phyloP scores from a whole-genome alignment of 2,888 invertebrate genomes.

The Dicyrtomina minuta region DNA sequence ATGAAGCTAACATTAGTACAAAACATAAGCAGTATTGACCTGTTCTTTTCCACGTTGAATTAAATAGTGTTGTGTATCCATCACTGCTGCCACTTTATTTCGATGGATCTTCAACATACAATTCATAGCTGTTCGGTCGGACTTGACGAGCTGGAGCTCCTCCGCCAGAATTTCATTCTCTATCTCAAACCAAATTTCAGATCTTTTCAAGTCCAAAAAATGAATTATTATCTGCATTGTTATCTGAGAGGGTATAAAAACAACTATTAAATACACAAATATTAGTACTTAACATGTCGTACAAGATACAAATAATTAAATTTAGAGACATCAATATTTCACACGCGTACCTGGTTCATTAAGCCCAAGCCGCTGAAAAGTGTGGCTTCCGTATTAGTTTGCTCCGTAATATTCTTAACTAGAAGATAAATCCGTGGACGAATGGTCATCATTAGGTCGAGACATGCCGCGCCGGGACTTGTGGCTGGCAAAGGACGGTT shows the following conservation, averaged over 20 bases:
- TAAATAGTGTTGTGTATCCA: slow-evolving; percentile 46
- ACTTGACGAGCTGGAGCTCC: slow-evolving; percentile 21
- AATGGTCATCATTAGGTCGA: slow-evolving; percentile 43
- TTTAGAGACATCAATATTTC: not conserved
- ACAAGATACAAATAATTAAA: not conserved
- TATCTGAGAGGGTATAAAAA: slow-evolving; percentile 33
- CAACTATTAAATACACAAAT: slow-evolving; percentile 8
- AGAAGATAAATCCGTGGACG: slow-evolving; percentile 50
- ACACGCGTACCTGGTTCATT: slow-evolving; percentile 49
- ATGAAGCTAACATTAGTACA: no score
- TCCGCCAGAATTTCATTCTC: slow-evolving; percentile 34
- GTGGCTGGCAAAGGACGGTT: slow-evolving; percentile 8
- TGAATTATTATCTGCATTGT: slow-evolving; percentile 51
- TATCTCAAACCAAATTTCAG: slow-evolving; percentile 47
- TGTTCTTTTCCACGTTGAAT: slow-evolving; percentile 44
- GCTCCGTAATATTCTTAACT: slow-evolving; percentile 45
- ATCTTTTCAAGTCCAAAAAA: slow-evolving; percentile 45
- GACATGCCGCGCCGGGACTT: slow-evolving; percentile 31
- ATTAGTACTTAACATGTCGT: not conserved
- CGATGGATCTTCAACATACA: slow-evolving; percentile 33
- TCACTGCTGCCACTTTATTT: slow-evolving; percentile 45
- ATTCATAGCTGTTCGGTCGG: slow-evolving; percentile 31
- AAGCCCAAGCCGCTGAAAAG: slow-evolving; percentile 46
- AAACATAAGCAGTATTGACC: no score
- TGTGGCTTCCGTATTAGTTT: slow-evolving; percentile 46